Conservation (phyloP, 1,140 invertebrate species). For the Drosophila malerkotliana region DNA sequence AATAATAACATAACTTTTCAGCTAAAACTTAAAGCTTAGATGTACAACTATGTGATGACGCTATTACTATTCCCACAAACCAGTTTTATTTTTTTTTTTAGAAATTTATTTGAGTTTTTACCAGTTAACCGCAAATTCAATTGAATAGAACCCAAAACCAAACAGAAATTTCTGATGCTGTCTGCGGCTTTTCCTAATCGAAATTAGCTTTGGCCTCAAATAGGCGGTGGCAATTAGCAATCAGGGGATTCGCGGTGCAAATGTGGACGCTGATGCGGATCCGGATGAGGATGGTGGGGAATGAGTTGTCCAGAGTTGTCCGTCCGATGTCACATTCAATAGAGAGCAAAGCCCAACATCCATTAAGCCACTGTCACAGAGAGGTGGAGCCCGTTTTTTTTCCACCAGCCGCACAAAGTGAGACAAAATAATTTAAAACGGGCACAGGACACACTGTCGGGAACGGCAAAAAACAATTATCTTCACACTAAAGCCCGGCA, state of each 20-base stretch:
- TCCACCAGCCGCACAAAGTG: constrained; percentile 31
- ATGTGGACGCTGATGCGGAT: neutral
- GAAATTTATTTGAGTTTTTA: constrained; percentile 20
- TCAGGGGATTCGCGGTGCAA: constrained; percentile 8
- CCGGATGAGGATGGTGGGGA: constrained; percentile 1
- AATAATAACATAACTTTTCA: no score
- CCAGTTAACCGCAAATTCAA: constrained; percentile 26
- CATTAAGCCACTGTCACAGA: constrained; percentile 40
- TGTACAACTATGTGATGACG: neutral
- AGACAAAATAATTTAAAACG: constrained; percentile 69
- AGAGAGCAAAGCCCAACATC: constrained; percentile 36
- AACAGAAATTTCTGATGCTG: constrained; percentile 44
- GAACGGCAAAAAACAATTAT: constrained; percentile 70
- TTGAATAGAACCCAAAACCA: constrained; percentile 43
- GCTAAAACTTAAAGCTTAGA: neutral
- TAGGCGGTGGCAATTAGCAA: constrained; percentile 51
- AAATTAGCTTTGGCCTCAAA: constrained; percentile 60
- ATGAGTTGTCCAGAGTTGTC: neutral
- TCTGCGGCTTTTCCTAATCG: constrained; percentile 59
- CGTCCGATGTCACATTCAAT: constrained; percentile 48
- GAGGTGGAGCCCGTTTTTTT: constrained; percentile 23
- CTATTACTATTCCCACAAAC: neutral
- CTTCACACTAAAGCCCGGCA: constrained; percentile 48
- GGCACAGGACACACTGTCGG: constrained; percentile 29
- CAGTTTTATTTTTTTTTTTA: neutral